Evolutionary conservation across 2,888 invertebrate genomes (phyloP), one percentile per base, ranked within the genome.

Genomic region (Nemapogon koenigi): DNA sequence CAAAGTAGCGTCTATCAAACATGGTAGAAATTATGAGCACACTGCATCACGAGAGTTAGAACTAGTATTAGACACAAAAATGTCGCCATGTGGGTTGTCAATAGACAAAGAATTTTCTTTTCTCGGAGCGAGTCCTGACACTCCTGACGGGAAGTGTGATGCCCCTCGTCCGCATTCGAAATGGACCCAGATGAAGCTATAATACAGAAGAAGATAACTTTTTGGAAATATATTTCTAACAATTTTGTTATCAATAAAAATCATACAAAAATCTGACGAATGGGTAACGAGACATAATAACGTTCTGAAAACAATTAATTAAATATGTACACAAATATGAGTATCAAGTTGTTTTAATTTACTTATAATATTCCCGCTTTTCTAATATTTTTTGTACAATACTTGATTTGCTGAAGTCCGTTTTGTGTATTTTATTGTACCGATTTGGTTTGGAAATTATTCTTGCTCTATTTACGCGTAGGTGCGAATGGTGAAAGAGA

Each of bases 1-100:
- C n/a, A n/a, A n/a, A n/a, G n/a, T n/a, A n/a, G n/a, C 35, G 8
- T 35, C 22, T 3, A 35, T 35, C 10, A 22, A 35, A 35, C 35
- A 35, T 11, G 35, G 35, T 2, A 35, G 14, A 35, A 15, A 35
- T 4, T 22, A 35, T 22, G 35, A 35, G 15, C 13, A 3, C 16
- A 30, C 13, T 3, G 30, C 30, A 4, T 14, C 16, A 3, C 14
- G 10, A 30, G 14, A 30, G 16, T 14, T 30, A 13, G 15, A 15
- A 14, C 3, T 13, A 14, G 4, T 14, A 13, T 11, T 14, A 30
- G 3, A 15, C 4, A 14, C 10, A 30, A 4, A n/a, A n/a, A 30
- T 30, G 4, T 3, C 3, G 10, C 14, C 14, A 22, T 35, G 35
- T 35, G 35, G 35, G 3, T 35, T 35, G 14, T 22, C 10, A 10